Evolutionary conservation across 2,888 invertebrate species (phyloP).

Genomic region (Thera obeliscata): DNA sequence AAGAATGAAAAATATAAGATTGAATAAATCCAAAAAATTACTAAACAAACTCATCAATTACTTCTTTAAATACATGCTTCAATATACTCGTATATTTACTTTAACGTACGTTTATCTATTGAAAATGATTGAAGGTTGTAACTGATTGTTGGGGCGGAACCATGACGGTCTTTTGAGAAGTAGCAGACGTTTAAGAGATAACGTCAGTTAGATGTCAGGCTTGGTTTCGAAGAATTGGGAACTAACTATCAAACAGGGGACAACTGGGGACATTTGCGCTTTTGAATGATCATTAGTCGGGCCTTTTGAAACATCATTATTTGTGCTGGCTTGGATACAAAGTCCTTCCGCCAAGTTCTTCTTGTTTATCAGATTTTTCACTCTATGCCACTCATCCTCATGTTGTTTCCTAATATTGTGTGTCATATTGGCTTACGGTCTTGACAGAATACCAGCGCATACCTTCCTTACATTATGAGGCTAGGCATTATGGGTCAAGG

Average conservation of each 20-base stretch:
- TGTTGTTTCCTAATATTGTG: too few relatives aligned
- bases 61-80: background rate
- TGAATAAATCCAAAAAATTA: background rate
- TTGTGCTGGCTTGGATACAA: too few relatives aligned
- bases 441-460: too few relatives aligned
- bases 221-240: background rate
- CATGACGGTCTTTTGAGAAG: background rate
- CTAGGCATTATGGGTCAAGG: too few relatives aligned
- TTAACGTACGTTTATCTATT: slow-evolving; percentile 10
- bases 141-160: slow-evolving; percentile 7
- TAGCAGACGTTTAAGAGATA: background rate
- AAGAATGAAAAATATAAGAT: background rate
- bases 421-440: too few relatives aligned
- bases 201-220: background rate
- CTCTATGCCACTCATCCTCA: too few relatives aligned
- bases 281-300: too few relatives aligned
- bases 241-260: background rate
- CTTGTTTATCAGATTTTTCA: too few relatives aligned
- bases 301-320: too few relatives aligned
- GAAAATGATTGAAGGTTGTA: slow-evolving; percentile 13
- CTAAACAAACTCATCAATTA: background rate
- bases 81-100: background rate
- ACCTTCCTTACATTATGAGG: too few relatives aligned
- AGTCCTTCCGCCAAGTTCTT: too few relatives aligned
- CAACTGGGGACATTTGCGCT: too few relatives aligned